Evolutionary conservation across 2,888 invertebrate species (phyloP), one percentile per base, ranked within the genome.

Genomic region (Tetrapedia diversipes): DNA sequence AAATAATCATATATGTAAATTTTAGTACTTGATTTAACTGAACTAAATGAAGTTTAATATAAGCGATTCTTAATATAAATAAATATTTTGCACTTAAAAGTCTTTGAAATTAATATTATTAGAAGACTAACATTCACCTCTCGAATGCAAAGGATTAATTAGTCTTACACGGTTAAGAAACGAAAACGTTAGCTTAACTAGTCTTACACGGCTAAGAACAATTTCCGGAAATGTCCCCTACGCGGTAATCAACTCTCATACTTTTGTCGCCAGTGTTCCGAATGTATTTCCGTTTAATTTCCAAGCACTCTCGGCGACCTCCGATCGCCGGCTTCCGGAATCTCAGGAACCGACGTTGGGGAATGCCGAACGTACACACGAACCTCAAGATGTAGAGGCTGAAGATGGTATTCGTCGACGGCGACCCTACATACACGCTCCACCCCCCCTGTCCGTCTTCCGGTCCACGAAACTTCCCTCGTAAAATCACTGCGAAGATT

Each of bases 401-500:
- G 51, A 39, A 41, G 57, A 56, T 54, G 45, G 73, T 32, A 70
- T 65, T 68, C 64, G 43, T 66, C 56, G 74, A 61, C 67, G 66
- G 57, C 72, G 16, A 54, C 59, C 70, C 34, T 39, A 14, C 11
- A n/a, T 37, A 41, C 14, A 8, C 59, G 0, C 39, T n/a, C n/a
- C 27, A n/a, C 10, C 37, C n/a, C n/a, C n/a, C n/a, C n/a, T n/a
- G n/a, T n/a, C n/a, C n/a, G n/a, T 41, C 53, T 83, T 81, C 75
- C 77, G 71, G 73, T 72, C 71, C 76, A 67, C 79, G 76, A 85
- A 88, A 89, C 84, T 88, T 86, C 70, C 75, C 81, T 86, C 86
- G 84, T 87, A 86, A 89, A 86, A 86, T 86, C 84, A 84, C 81
- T 84, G 69, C 79, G 82, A 82, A 86, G 85, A 88, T 89, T 89